Evolutionary conservation across 2,888 invertebrate genomes (phyloP), one percentile per base, ranked within the genome.

Genomic region (Lydus trimaculatus): DNA sequence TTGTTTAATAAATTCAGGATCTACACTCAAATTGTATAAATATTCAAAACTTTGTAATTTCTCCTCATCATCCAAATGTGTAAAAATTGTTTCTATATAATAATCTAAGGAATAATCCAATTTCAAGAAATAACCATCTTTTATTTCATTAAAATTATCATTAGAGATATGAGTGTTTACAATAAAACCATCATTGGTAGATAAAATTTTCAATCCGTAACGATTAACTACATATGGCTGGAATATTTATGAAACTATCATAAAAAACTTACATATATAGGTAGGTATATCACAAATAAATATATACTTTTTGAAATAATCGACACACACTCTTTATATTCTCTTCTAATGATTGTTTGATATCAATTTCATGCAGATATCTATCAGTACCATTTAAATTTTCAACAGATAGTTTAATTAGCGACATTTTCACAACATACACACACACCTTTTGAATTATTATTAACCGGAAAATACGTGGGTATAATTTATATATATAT

Each of bases 121-220:
- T 74, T 83, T 80, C 31, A 84, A 68, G 52, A 81, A 81, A 69
- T 80, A 79, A 23, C 80, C 83, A 71, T 84, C 80, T 69, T 81
- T 76, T 48, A 84, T 80, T 25, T 80, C 76, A 17, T 78, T 63
- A 59, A 76, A 79, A 70, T 81, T 83, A 17, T 78, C 78, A 8
- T 81, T 79, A 0, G 82, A 79, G 15, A 84, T 72, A 65, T 81
- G 83, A 48, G 76, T 72, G 63, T 72, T 67, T n/a, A 62, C 63
- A 52, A 67, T 70, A 72, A 66, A 67, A 8, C 73, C 73, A 31
- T 72, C 73, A 31, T 80, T 78, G 2, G 79, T 80, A 31, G 74
- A 74, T 8, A 77, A 71, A 20, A 81, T 71, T 73, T 82, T 83
- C 31, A 84, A 73, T 7, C 82, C 83, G 64, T 82, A 83, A 0